These are phyloP conservation scores for Xestoiulus laeticollis DNA, from an alignment of 2,888 invertebrate species.

Conservation along the genomic window DNA sequence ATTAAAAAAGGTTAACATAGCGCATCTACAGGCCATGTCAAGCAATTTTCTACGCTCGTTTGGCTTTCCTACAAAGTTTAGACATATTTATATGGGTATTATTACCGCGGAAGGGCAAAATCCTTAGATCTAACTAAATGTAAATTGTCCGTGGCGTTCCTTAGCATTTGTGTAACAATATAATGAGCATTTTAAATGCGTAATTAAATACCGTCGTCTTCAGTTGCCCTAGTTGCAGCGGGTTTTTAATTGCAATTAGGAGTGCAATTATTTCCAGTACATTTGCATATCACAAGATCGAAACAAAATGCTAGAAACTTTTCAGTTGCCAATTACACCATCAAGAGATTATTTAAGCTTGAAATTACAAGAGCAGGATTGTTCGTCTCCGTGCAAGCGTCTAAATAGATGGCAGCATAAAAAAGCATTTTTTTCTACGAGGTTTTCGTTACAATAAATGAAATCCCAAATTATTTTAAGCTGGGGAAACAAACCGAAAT, in stretches of 20 bases:
- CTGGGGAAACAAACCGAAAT: constrained; percentile 24
- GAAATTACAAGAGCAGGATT: not conserved
- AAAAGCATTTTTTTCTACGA: not conserved
- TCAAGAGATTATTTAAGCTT: constrained; percentile 15
- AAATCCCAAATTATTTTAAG: constrained; percentile 39
- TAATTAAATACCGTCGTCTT: constrained; percentile 28
- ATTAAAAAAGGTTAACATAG: not conserved
- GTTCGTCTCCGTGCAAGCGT: not conserved
- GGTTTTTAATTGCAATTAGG: constrained; percentile 38
- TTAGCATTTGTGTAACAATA: constrained; percentile 38
- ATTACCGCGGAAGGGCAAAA: not conserved
- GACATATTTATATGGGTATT: not conserved
- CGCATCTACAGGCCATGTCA: not conserved
- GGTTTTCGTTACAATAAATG: not conserved
- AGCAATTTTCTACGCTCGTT: not conserved
- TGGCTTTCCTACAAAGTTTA: not conserved
- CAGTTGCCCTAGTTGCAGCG: not conserved
- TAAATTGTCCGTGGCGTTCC: constrained; percentile 19
- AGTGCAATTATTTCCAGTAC: constrained; percentile 27
- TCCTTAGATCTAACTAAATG: constrained; percentile 17
- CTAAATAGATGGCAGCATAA: not conserved
- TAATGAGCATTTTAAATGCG: constrained; percentile 33
- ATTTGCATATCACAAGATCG: constrained; percentile 36
- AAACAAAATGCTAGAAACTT: not conserved
- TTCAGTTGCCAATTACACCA: constrained; percentile 32